Evolutionary conservation across 2,113 vertebrate genomes (phyloP).

Genomic region (Platycercus adscitus): DNA sequence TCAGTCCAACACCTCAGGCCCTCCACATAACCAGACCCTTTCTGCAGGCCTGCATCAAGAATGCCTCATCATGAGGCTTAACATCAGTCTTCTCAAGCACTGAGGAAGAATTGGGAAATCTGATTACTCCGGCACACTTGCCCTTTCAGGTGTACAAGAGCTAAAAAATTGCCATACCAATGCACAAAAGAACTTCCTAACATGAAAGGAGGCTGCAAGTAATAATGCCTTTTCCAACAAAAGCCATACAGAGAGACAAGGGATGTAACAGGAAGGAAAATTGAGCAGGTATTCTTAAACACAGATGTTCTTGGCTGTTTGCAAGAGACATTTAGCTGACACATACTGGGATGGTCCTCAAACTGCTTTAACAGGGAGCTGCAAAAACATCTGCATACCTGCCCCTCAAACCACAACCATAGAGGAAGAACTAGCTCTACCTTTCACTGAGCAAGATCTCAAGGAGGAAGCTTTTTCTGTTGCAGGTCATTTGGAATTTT

Average conservation of each 20-base stretch:
- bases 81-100: background rate
- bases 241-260: background rate
- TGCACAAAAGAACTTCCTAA: background rate
- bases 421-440: background rate
- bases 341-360: background rate
- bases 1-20: background rate
- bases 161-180: background rate
- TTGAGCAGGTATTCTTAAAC: background rate
- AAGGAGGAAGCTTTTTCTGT: background rate
- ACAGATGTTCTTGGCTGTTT: background rate
- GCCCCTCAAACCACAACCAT: background rate
- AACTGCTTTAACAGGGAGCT: background rate
- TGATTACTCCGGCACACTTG: background rate
- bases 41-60: background rate
- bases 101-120: background rate
- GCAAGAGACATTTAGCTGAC: background rate
- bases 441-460: background rate
- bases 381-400: background rate
- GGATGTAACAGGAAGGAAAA: background rate
- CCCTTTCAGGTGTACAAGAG: background rate
- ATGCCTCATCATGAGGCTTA: background rate
- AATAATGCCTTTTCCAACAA: background rate
- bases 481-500: background rate
- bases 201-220: background rate
- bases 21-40: background rate